phyloP scores from a whole-genome alignment of 2,797 vertebrate genomes.

The Bovichtus variegatus region DNA sequence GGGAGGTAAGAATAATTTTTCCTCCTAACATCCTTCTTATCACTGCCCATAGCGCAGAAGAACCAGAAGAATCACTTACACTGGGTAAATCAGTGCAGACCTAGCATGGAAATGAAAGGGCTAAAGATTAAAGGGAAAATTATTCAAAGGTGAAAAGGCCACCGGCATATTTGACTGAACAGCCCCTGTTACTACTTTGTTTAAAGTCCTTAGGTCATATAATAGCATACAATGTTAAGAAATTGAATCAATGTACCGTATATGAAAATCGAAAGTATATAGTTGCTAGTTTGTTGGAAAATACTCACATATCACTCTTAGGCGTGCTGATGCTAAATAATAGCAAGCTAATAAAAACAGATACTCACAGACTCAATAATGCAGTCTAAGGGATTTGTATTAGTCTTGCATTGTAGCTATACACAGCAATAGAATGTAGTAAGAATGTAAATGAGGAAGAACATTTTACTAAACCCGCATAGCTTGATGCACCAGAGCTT shows the following conservation, averaged over 20 bases:
- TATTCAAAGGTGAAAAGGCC: slow-evolving; percentile 17
- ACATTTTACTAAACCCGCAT: neutral
- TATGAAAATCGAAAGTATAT: neutral
- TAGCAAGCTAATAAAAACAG: neutral
- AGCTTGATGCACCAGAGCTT: neutral
- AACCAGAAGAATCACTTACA: slow-evolving; percentile 17
- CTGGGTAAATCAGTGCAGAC: slow-evolving; percentile 13
- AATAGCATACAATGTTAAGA: neutral
- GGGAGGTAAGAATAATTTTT: slow-evolving; percentile 82
- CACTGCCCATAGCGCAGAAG: slow-evolving; percentile 18
- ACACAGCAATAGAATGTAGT: neutral
- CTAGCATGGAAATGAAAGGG: slow-evolving; percentile 27
- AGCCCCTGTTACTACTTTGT: neutral
- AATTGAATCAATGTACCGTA: slow-evolving; percentile 7
- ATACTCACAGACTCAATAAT: slow-evolving; percentile 4
- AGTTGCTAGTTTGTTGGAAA: neutral
- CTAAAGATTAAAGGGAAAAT: slow-evolving; percentile 13
- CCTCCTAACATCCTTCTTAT: slow-evolving; percentile 5
- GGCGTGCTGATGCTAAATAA: neutral
- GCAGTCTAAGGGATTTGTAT: neutral
- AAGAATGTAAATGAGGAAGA: neutral
- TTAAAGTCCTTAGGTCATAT: slow-evolving; percentile 5
- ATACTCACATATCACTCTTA: slow-evolving; percentile 1
- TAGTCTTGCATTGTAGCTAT: neutral
- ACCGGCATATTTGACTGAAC: slow-evolving; percentile 12